phyloP scores from a whole-genome alignment of 1,140 invertebrate genomes.

The Agraylea sexmaculata region DNA sequence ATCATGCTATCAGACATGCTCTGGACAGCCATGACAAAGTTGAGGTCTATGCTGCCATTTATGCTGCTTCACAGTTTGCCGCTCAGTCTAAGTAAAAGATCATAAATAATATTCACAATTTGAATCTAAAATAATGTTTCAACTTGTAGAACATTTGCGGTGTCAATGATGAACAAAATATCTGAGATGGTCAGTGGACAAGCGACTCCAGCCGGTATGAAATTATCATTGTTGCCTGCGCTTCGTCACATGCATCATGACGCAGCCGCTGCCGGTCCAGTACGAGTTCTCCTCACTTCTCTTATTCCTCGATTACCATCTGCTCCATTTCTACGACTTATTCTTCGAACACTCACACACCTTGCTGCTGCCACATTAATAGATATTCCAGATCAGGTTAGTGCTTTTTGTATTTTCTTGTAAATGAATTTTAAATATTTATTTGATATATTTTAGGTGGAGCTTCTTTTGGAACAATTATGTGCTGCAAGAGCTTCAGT shows the following conservation, averaged over 20 bases:
- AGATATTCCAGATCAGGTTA: conserved; percentile 79
- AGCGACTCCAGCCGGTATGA: conserved; percentile 82
- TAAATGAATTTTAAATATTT: neutral
- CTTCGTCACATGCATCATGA: conserved; percentile 92
- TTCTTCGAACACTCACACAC: conserved; percentile 77
- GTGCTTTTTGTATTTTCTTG: neutral
- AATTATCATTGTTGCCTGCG: conserved; percentile 81
- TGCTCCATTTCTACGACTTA: conserved; percentile 75
- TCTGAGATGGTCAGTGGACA: conserved; percentile 90
- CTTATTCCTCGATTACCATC: conserved; percentile 79
- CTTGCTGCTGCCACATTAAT: conserved; percentile 80
- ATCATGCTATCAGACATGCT: conserved; percentile 84
- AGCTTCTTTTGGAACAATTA: conserved; percentile 14
- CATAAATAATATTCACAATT: neutral
- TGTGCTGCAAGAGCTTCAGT: conserved; percentile 33
- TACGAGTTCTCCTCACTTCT: conserved; percentile 68
- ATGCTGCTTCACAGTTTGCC: conserved; percentile 86
- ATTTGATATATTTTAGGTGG: conserved; percentile 10
- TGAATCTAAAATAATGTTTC: conserved; percentile 4
- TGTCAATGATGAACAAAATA: conserved; percentile 91
- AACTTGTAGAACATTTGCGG: conserved; percentile 73
- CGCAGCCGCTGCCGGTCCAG: conserved; percentile 68
- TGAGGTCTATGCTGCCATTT: conserved; percentile 92
- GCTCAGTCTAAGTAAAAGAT: conserved; percentile 69
- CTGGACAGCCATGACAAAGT: conserved; percentile 91